Evolutionary conservation across 2,888 invertebrate genomes (phyloP), one percentile per base, ranked within the genome.

Genomic region (Labia minor): DNA sequence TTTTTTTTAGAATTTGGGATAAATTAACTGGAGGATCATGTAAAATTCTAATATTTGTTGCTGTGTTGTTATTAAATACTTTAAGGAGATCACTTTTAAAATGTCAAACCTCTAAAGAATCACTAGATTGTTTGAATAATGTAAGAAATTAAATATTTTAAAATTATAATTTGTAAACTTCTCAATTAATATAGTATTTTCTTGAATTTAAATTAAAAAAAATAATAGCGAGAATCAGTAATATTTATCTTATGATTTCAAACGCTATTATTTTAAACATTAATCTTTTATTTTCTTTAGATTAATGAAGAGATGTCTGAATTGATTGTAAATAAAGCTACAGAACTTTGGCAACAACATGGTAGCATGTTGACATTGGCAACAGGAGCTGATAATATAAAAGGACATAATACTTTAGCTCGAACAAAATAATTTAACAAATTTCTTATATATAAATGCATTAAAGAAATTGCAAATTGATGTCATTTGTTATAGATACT

Each of bases 1-100:
- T n/a, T 68, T 72, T 68, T 80, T 81, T 73, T 72, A 92, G 92
- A 75, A 87, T 94, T 70, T 93, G 92, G 91, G 93, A 94, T 76
- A 92, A 92, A 79, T 80, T 94, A 33, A 87, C 90, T 74, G 91
- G 90, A 61, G 92, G 93, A 1, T 92, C 92, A 0, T 86, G 86
- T 49, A 89, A 88, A 78, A 89, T 93, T 73, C 80, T 94, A 63
- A 84, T 89, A 0, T 92, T 87, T 76, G 86, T 90, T 1, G 87
- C 89, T 62, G 83, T 91, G 18, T 87, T 88, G 72, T 79, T 90
- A 65, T 79, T 92, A 4, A 85, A 86, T 64, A 88, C 88, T 18
- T 78, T 89, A 66, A 82, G 87, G 68, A 80, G 87, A 72, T 82
- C 83, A 70, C 79, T 92, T 69, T 74, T 90, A 66, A 83, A 82